A percentile compares a stretch with the other conserved stretches of the same genome.
These are phyloP conservation scores for Caenorhabditis sp. DNA, from an alignment of 2,888 invertebrate genomes.

Conservation along the genomic window DNA sequence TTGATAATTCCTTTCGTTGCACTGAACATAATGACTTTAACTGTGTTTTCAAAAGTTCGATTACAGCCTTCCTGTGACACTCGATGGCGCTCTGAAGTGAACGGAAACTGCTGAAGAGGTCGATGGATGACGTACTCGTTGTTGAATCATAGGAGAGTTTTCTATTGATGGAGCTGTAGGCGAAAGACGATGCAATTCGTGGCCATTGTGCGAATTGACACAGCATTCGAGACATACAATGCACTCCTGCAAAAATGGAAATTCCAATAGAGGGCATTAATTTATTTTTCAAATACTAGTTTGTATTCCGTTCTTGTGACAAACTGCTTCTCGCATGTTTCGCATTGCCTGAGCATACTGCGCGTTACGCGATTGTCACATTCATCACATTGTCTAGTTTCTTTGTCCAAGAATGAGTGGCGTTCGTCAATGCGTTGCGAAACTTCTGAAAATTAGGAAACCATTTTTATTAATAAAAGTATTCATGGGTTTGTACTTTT, in stretches of 20 bases:
- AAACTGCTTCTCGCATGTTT: constrained; percentile 44
- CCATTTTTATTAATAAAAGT: neutral
- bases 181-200: constrained; percentile 46
- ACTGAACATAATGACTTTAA: constrained; percentile 4
- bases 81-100: constrained; percentile 30
- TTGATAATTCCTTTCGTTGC: constrained; percentile 36
- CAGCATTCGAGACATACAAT: constrained; percentile 74
- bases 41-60: neutral
- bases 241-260: constrained; percentile 38
- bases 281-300: constrained; percentile 9
- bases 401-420: constrained; percentile 19
- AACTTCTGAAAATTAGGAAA: constrained; percentile 19
- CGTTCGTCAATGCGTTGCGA: constrained; percentile 48
- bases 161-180: constrained; percentile 22
- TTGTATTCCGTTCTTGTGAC: constrained; percentile 39
- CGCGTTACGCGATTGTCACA: constrained; percentile 38
- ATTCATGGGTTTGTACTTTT: neutral
- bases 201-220: constrained; percentile 76
- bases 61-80: constrained; percentile 24
- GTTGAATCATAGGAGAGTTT: constrained; percentile 20
- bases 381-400: constrained; percentile 42
- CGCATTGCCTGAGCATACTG: constrained; percentile 32
- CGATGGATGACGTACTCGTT: constrained; percentile 29
- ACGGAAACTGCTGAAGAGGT: constrained; percentile 45
- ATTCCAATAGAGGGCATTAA: neutral